Evolutionary conservation across 2,888 invertebrate genomes (phyloP), one percentile per base, ranked within the genome.

Genomic region (Minunthozetes semirufus): DNA sequence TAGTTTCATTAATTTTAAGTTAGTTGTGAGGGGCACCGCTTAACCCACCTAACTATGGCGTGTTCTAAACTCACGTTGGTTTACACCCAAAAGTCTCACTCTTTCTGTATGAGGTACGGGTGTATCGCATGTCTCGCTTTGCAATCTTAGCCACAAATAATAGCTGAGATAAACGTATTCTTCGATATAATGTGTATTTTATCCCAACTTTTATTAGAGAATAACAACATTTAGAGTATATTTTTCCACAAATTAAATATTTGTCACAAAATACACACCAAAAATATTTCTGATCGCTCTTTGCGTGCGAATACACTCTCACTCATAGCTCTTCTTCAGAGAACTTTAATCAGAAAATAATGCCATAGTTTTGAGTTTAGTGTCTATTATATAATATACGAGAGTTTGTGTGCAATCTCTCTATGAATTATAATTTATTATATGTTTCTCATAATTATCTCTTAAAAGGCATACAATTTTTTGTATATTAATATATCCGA

Each of bases 391-490:
- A 17, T 29, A 33, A 63, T 63, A n/a, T n/a, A n/a, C n/a, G n/a
- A n/a, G n/a, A 63, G 25, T 17, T 13, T 33, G 63, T 66, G 42
- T 19, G 42, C 19, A 42, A 66, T 66, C 22, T 15, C 13, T 59
- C 22, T 66, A 66, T 66, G 66, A 66, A 42, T 19, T 66, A 42
- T 66, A 66, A 66, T 66, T 66, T 66, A 66, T 66, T 66, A 42
- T 66, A n/a, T 56, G 17, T 66, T 70, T 74, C 70, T n/a, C 73
- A 73, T 73, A 74, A 50, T 70, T 63, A 29, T 48, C 66, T 25
- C 25, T 42, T 22, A n/a, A 68, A 33, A 11, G 42, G 42, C 42
- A 42, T 4, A 33, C 8, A 42, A 42, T 66, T 72, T 27, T 27
- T 59, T 17, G 2, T 6, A 6, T 42, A 42, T 42, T 61, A 61